A percentile compares a stretch with the other conserved stretches of the same genome.
Conservation (phyloP, 2,113 vertebrate genomes). For the Ictalurus furcatus region DNA sequence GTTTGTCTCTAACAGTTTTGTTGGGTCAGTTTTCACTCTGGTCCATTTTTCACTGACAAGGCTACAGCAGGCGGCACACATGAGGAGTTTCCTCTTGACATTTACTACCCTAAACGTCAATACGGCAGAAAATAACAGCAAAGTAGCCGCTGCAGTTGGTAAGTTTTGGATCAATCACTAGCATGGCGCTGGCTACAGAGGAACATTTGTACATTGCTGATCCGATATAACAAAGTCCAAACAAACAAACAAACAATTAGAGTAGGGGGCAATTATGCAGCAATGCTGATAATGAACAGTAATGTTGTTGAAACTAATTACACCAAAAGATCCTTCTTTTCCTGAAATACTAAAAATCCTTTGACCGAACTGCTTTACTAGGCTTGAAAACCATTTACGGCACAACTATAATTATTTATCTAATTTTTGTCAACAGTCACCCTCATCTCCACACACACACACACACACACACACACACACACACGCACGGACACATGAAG, state of each 20-base stretch:
- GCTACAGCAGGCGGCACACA: slow-evolving; percentile 14
- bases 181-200: background rate
- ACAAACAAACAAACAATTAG: slow-evolving; percentile 11
- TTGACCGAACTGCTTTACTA: background rate
- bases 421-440: slow-evolving; percentile 14
- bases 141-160: slow-evolving; percentile 7
- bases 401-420: slow-evolving; percentile 12
- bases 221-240: slow-evolving; percentile 13
- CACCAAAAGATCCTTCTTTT: slow-evolving; percentile 2
- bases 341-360: slow-evolving; percentile 10
- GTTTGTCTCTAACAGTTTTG: slow-evolving; percentile 22
- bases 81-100: slow-evolving; percentile 33
- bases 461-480: background rate
- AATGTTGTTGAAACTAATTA: background rate
- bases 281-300: slow-evolving; percentile 1
- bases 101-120: slow-evolving; percentile 10
- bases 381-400: slow-evolving; percentile 12
- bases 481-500: background rate
- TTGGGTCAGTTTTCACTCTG: background rate
- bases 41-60: slow-evolving; percentile 32
- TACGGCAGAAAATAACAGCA: background rate
- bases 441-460: background rate
- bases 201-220: slow-evolving; percentile 15
- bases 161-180: slow-evolving; percentile 24
- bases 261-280: background rate